Base-by-base conservation (phyloP, 2,888 invertebrate species). In the Eupithecia pulchellata region DNA sequence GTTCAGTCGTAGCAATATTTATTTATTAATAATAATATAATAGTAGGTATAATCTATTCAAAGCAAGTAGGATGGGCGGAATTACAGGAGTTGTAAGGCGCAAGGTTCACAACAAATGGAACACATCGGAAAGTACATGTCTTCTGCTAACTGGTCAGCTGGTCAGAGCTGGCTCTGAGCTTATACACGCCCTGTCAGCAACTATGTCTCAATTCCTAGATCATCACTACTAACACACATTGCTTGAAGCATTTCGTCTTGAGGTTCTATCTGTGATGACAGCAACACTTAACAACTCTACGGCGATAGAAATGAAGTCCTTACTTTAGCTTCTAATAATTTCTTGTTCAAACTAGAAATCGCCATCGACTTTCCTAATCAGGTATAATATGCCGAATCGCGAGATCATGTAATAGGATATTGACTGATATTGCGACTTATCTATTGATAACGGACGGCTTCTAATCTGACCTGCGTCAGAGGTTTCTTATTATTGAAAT, bases 401-500 rank as follows among this genome's bases (percentile, higher is more conserved):
- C 52, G 25, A 52, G 52, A 52, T 25, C 25, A 25, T 52, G 25
- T 52, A 25, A 52, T 52, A 20, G 11, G 34, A 9, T 9, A 9
- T 9, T 9, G 2, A 2, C 58, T 32, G 58, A 20, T 61, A 61
- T 36, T 61, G 13, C 25, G 25, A 61, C 62, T 65, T 64, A 74
- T 74, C 64, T 69, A n/a, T 61, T 32, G 57, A 65, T 65, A 57
- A 65, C 27, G 17, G 25, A 27, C 57, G 36, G 69, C 63, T 70
- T 66, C 36, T 72, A 71, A 73, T 73, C 71, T 67, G 64, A 39
- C 36, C 42, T 57, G 57, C 64, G 63, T 71, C 72, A 72, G 68
- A 62, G 57, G 64, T 66, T 72, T 69, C 66, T 62, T 55, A 27
- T 55, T 65, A 65, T 55, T 65, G 55, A 65, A 55, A 60, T 36